Evolutionary conservation across 2,888 invertebrate species (phyloP).

Genomic region (Cryptus viduatorius): DNA sequence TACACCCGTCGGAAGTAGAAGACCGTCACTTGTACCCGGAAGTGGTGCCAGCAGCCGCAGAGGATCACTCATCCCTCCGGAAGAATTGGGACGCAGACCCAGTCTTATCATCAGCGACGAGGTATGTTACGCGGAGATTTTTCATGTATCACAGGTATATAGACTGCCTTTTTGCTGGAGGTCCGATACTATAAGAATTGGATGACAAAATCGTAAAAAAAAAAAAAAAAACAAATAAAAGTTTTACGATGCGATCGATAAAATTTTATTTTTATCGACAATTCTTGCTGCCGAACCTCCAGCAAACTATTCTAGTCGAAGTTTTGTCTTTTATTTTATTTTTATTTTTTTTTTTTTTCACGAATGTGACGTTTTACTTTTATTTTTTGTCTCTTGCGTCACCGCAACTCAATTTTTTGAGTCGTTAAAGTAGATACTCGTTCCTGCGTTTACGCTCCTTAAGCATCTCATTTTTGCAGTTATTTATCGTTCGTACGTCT

Average conservation of each 20-base stretch:
- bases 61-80: conserved; percentile 95
- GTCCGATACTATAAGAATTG: conserved; percentile 23
- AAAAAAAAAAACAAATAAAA: no score
- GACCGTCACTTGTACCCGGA: conserved; percentile 91
- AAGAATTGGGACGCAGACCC: conserved; percentile 94
- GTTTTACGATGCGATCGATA: background rate
- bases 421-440: conserved; percentile 60
- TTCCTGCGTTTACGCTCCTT: conserved; percentile 56
- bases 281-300: conserved; percentile 29
- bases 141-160: conserved; percentile 55
- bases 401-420: conserved; percentile 46
- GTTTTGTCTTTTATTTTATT: conserved; percentile 50
- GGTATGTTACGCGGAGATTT: conserved; percentile 88
- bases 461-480: conserved; percentile 36
- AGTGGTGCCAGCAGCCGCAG: conserved; percentile 89
- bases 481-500: conserved; percentile 33
- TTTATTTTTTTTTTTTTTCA: conserved; percentile 14
- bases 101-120: conserved; percentile 97
- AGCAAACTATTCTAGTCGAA: conserved; percentile 39
- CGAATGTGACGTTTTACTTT: conserved; percentile 44
- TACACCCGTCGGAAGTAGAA: conserved; percentile 90
- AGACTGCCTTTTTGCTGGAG: conserved; percentile 51
- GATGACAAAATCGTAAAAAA: background rate
- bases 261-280: background rate
- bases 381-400: conserved; percentile 44